Evolutionary conservation across 2,888 invertebrate genomes (phyloP).

Genomic region (Luperina testacea): DNA sequence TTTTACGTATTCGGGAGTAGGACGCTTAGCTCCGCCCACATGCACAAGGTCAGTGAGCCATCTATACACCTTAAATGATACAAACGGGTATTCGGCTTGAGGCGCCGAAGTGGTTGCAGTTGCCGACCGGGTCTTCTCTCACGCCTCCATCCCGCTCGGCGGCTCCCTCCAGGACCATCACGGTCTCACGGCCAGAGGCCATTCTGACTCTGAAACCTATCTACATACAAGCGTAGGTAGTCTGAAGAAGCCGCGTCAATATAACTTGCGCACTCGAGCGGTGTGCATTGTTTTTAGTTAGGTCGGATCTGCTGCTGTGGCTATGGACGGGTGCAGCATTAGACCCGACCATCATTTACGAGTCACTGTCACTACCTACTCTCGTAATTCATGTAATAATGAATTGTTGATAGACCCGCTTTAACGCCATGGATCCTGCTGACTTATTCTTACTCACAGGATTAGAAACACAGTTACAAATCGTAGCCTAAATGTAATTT

Average conservation of each 20-base stretch:
- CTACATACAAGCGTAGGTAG: not conserved
- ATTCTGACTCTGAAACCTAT: not conserved
- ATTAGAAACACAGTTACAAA: not conserved
- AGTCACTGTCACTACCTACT: not conserved
- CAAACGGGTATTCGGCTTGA: not conserved
- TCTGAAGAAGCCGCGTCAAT: not conserved
- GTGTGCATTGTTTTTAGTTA: not conserved
- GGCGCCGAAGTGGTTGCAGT: not conserved
- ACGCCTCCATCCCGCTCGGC: not conserved
- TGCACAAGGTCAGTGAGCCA: too few species aligned
- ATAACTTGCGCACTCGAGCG: not conserved
- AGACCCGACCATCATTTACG: not conserved
- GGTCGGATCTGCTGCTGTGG: not conserved
- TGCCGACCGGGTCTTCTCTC: not conserved
- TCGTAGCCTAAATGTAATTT: not conserved
- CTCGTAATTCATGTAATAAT: not conserved
- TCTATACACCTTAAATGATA: too few species aligned
- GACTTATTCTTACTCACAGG: not conserved
- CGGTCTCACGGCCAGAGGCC: not conserved
- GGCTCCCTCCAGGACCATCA: not conserved
- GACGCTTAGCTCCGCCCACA: too few species aligned
- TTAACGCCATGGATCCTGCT: not conserved
- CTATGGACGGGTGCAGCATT: not conserved
- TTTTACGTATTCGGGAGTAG: too few species aligned
- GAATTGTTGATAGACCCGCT: not conserved